Percentiles rank a stretch among this genome's conserved stretches.
These are phyloP conservation scores for Astropecten irregularis DNA, from an alignment of 53 echinoderm and acorn worm species.

Conservation along the genomic window DNA sequence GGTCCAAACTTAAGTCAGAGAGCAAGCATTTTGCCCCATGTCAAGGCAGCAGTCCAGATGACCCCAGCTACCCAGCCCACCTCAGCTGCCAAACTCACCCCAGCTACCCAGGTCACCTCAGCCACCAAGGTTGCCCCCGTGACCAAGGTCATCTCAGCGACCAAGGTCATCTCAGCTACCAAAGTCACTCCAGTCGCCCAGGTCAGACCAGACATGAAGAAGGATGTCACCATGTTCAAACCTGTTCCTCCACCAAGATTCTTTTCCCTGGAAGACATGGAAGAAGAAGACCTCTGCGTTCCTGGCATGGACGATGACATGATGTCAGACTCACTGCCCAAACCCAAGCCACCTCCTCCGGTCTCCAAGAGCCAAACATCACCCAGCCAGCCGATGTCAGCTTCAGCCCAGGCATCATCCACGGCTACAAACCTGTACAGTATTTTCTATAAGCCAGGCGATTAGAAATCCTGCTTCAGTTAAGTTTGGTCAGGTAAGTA, in stretches of 20 bases:
- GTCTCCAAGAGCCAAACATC: neutral
- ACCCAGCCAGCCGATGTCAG: neutral
- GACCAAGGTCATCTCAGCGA: no score
- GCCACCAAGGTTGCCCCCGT: no score
- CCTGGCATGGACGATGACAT: constrained; percentile 62
- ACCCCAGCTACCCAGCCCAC: no score
- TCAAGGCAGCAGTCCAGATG: no score
- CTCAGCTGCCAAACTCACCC: no score
- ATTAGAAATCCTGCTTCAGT: no score
- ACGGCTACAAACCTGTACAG: constrained; percentile 49
- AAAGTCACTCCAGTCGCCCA: neutral
- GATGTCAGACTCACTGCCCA: neutral
- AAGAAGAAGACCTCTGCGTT: constrained; percentile 49
- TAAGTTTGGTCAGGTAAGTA: neutral
- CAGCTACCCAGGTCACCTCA: no score
- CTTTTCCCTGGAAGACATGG: constrained; percentile 55
- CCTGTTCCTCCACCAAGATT: constrained; percentile 24
- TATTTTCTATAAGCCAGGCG: constrained; percentile 39
- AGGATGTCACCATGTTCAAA: neutral
- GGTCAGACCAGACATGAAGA: neutral
- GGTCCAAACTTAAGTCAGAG: neutral
- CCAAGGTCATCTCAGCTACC: no score
- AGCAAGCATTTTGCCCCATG: no score
- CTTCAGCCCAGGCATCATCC: constrained; percentile 31
- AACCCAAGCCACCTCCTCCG: constrained; percentile 50